A percentile compares a stretch with the other conserved stretches of the same genome.
These are phyloP conservation scores for Odontocerum albicorne DNA, from an alignment of 2,888 invertebrate species.

Conservation along the genomic window DNA sequence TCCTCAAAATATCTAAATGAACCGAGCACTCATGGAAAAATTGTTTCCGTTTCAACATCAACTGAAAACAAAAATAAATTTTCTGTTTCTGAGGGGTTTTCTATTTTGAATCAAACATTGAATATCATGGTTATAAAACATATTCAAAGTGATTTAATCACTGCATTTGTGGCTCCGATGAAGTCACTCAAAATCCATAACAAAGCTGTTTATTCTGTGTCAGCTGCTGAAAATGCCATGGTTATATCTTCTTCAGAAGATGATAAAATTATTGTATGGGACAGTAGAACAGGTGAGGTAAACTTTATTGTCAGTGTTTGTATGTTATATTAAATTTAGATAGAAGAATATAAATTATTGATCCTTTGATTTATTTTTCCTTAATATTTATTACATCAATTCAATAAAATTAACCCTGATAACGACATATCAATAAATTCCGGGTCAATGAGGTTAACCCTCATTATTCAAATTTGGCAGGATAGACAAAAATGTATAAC, in stretches of 20 bases:
- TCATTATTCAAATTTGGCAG: too few species aligned
- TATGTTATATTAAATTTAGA: too few species aligned
- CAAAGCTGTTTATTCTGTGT: conserved; percentile 59
- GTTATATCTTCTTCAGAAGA: conserved; percentile 64
- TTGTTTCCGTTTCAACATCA: conserved; percentile 44
- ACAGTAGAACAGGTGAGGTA: conserved; percentile 56
- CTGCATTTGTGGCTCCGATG: conserved; percentile 57
- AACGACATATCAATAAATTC: too few species aligned
- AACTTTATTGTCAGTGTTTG: background rate
- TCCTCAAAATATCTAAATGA: conserved; percentile 52
- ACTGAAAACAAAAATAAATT: conserved; percentile 51
- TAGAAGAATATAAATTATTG: too few species aligned
- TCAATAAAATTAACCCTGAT: too few species aligned
- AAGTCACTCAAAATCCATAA: conserved; percentile 52
- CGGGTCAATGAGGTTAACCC: too few species aligned
- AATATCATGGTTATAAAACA: conserved; percentile 53
- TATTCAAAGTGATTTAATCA: conserved; percentile 47
- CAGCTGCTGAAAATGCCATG: conserved; percentile 61
- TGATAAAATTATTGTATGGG: conserved; percentile 64
- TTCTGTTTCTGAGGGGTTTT: conserved; percentile 47
- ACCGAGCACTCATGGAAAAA: conserved; percentile 48
- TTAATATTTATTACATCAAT: too few species aligned
- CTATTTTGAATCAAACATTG: conserved; percentile 48
- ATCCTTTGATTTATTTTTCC: too few species aligned
- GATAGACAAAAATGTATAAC: too few species aligned